Evolutionary conservation across 2,113 vertebrate genomes (phyloP), one percentile per base, ranked within the genome.

Genomic region (Myiagra hebetior): DNA sequence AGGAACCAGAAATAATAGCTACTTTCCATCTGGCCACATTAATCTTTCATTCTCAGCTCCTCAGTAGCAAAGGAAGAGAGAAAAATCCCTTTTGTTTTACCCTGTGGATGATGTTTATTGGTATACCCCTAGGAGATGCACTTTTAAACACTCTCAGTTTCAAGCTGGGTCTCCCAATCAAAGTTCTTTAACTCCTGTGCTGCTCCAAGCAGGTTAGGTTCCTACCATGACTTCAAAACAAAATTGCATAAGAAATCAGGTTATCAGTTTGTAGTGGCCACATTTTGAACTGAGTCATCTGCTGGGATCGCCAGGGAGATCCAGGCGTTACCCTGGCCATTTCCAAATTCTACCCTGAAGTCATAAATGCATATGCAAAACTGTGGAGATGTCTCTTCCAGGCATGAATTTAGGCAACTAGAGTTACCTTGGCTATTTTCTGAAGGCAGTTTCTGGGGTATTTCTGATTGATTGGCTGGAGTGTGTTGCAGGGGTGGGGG

Each of bases 181-280:
- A 26, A 64, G n/a, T 3, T 46, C 23, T 63, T 53, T 12, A 47
- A 19, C 7, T 28, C 31, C 23, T 31, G 13, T 12, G 10, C 5
- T 49, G 19, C 19, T 69, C 16, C 13, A 50, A 55, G 23, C 2
- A 41, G 11, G 6, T 39, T 15, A 42, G 23, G 14, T 50, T 24
- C 30, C 21, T 60, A 15, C 5, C 35, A 52, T 0, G 0, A 33
- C 35, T 53, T 21, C 41, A 35, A 37, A 68, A 42, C 5, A 31
- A 26, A 53, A 67, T 0, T n/a, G 12, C 5, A 4, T 26, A 23
- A 44, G 10, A 60, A 73, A 52, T 6, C 1, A 1, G 1, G 2
- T 44, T 33, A 20, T 8, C 13, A 2, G 12, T 46, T 16, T 31
- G 12, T 27, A 30, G 9, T 13, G 33, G 26, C 5, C 49, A 44